Conservation (phyloP, 2,888 invertebrate genomes). For the Amphipoea lucens region DNA sequence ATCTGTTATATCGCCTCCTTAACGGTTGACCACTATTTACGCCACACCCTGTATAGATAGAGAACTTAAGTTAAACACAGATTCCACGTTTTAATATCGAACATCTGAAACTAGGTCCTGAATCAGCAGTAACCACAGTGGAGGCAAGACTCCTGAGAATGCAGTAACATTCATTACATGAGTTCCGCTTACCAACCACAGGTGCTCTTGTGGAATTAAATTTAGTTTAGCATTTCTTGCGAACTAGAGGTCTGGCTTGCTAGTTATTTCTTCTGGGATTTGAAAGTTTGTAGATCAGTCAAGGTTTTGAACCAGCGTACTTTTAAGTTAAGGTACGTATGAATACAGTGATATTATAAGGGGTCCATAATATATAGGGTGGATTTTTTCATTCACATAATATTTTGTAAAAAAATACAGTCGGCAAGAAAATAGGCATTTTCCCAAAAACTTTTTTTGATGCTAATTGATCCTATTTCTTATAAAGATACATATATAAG, state of each 20-base stretch:
- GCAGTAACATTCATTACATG: conserved; percentile 65
- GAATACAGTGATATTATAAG: neutral
- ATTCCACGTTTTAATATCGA: conserved; percentile 28
- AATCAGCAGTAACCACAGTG: conserved; percentile 46
- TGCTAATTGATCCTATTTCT: neutral
- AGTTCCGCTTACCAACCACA: conserved; percentile 46
- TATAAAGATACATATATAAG: neutral
- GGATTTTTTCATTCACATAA: neutral
- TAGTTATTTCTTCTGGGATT: neutral
- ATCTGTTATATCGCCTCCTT: too few relatives aligned
- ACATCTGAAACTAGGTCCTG: conserved; percentile 31
- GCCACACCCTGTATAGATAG: too few relatives aligned
- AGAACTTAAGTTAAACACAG: conserved; percentile 22
- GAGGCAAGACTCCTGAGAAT: conserved; percentile 47
- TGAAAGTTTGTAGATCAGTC: neutral
- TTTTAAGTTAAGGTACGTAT: neutral
- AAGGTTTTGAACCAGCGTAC: neutral
- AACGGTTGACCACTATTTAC: too few relatives aligned
- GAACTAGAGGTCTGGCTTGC: neutral
- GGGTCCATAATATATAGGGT: neutral
- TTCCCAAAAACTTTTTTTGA: neutral
- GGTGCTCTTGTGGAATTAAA: conserved; percentile 54
- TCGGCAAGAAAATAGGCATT: neutral
- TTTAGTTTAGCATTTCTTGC: conserved; percentile 50
- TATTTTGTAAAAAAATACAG: neutral